phyloP scores from a whole-genome alignment of 1,140 invertebrate genomes.

The Amyelois transitella region DNA sequence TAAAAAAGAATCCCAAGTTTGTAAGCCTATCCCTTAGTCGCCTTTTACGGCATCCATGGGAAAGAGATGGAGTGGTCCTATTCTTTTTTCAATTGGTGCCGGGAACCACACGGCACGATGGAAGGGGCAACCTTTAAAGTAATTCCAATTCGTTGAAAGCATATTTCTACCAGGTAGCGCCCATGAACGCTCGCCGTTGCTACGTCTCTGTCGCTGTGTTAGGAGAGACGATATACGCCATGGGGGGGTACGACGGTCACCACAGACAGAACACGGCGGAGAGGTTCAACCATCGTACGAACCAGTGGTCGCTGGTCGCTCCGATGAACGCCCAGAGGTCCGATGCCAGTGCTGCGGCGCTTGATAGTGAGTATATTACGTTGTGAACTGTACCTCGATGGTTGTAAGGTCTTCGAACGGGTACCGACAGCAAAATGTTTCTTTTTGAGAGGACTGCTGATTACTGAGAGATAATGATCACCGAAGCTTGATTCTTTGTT shows the following conservation, averaged over 20 bases:
- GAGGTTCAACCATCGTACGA: slow-evolving; percentile 80
- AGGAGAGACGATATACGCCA: slow-evolving; percentile 85
- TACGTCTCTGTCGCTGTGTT: slow-evolving; percentile 80
- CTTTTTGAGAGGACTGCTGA: too few relatives aligned
- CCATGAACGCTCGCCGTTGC: slow-evolving; percentile 77
- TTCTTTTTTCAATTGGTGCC: too few relatives aligned
- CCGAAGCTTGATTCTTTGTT: too few relatives aligned
- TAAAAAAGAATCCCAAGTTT: too few relatives aligned
- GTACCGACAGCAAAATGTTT: too few relatives aligned
- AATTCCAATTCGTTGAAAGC: background rate
- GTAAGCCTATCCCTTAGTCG: too few relatives aligned
- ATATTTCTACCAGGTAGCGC: slow-evolving; percentile 60
- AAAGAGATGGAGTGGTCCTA: too few relatives aligned
- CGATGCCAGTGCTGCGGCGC: slow-evolving; percentile 83
- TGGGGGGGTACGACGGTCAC: slow-evolving; percentile 92
- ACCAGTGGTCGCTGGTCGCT: slow-evolving; percentile 89
- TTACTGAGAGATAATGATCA: too few relatives aligned
- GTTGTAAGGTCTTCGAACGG: too few relatives aligned
- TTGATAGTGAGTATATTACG: slow-evolving; percentile 73
- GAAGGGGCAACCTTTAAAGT: too few relatives aligned
- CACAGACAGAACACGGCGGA: slow-evolving; percentile 84
- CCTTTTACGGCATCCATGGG: too few relatives aligned
- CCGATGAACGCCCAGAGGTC: slow-evolving; percentile 87
- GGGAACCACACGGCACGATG: too few relatives aligned
- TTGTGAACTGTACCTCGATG: background rate